A percentile compares a stretch with the other conserved stretches of the same genome.
Evolutionary conservation across 2,113 vertebrate species (phyloP).

Genomic region (Gadus chalcogrammus): DNA sequence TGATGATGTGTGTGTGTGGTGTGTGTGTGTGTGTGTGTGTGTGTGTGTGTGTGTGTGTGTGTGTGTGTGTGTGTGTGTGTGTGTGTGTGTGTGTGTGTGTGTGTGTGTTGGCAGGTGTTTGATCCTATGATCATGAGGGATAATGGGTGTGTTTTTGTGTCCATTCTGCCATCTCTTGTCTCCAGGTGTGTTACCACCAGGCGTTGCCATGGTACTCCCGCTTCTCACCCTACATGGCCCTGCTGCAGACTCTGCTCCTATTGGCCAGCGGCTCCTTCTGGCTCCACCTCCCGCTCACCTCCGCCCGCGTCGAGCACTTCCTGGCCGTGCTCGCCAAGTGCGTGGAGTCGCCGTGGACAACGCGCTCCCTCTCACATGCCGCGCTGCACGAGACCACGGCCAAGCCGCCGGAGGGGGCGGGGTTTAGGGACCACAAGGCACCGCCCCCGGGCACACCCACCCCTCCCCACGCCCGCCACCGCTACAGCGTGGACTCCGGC

Average conservation of each 20-base stretch:
- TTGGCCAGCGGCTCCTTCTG: constrained; percentile 79
- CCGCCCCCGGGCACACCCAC: constrained; percentile 7
- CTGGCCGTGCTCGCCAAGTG: constrained; percentile 77
- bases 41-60: no score
- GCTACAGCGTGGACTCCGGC: constrained; percentile 57
- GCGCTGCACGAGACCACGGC: constrained; percentile 61
- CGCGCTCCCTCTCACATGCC: constrained; percentile 73
- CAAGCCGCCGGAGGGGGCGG: constrained; percentile 10
- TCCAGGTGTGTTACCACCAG: constrained; percentile 75
- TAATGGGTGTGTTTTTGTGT: no score
- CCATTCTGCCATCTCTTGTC: neutral
- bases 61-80: no score
- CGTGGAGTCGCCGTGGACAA: constrained; percentile 82
- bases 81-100: no score
- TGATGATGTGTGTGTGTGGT: no score
- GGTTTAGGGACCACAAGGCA: no score
- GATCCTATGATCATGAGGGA: neutral
- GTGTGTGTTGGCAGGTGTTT: neutral
- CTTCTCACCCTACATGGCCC: constrained; percentile 76
- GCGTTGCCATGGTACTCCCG: constrained; percentile 76
- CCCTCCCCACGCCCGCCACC: constrained; percentile 16
- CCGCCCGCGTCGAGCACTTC: constrained; percentile 80
- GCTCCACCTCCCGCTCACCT: constrained; percentile 80
- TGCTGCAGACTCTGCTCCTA: constrained; percentile 74
- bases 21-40: neutral